These are phyloP conservation scores for Lithosia quadra DNA, from an alignment of 2,888 invertebrate genomes.

Conservation along the genomic window DNA sequence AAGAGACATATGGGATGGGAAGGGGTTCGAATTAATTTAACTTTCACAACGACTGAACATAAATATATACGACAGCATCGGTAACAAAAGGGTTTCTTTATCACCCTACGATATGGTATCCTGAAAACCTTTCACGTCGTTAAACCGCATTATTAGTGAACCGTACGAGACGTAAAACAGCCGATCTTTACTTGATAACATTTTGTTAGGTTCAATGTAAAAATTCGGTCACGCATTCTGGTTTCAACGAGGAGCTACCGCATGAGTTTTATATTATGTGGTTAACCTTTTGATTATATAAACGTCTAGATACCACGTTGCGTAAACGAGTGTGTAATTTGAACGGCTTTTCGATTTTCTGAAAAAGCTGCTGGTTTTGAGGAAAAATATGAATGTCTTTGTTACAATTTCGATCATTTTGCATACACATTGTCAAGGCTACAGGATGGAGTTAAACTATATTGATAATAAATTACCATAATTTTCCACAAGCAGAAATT, in stretches of 20 bases:
- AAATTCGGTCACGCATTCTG: slow-evolving; percentile 46
- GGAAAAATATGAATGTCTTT: too few relatives aligned
- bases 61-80: slow-evolving; percentile 32
- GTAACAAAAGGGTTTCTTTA: slow-evolving; percentile 49
- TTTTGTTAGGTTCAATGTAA: slow-evolving; percentile 50
- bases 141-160: slow-evolving; percentile 54
- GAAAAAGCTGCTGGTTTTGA: background rate
- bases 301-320: background rate
- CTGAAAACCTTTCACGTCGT: slow-evolving; percentile 50
- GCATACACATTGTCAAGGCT: background rate
- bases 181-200: slow-evolving; percentile 54
- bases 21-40: slow-evolving; percentile 25
- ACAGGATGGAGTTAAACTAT: too few relatives aligned
- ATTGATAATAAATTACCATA: too few relatives aligned
- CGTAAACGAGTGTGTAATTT: background rate
- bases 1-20: slow-evolving; percentile 8
- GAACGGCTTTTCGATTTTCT: background rate
- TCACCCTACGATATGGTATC: slow-evolving; percentile 44
- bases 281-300: background rate
- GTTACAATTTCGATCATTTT: background rate
- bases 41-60: slow-evolving; percentile 45
- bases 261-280: slow-evolving; percentile 10
- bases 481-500: background rate
- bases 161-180: slow-evolving; percentile 50
- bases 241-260: slow-evolving; percentile 15